These are phyloP conservation scores for Sphaeramia orbicularis DNA, from an alignment of 2,797 vertebrate species.

Conservation along the genomic window DNA sequence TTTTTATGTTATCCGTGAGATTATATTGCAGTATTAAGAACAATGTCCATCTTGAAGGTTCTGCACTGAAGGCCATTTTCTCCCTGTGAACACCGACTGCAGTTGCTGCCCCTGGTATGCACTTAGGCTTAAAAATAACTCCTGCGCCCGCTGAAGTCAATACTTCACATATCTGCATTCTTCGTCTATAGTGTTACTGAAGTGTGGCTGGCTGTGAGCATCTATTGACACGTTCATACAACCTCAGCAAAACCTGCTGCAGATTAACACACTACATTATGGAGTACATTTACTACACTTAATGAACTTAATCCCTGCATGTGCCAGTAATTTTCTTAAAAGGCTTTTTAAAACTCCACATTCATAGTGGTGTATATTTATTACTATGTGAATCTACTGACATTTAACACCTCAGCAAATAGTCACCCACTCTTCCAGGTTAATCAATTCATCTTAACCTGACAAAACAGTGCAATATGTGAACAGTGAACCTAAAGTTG, in stretches of 20 bases:
- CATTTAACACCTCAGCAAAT: no score
- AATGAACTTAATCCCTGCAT: no score
- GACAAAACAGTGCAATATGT: no score
- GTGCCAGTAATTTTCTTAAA: no score
- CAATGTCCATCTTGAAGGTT: neutral
- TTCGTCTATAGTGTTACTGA: conserved; percentile 44
- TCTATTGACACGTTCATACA: neutral
- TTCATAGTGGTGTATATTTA: no score
- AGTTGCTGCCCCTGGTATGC: conserved; percentile 83
- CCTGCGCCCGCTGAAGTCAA: conserved; percentile 69
- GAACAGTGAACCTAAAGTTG: no score
- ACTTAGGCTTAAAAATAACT: conserved; percentile 82
- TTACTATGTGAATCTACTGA: no score
- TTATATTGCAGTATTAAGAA: neutral
- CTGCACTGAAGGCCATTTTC: conserved; percentile 32
- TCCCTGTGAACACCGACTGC: conserved; percentile 44
- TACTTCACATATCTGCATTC: conserved; percentile 82
- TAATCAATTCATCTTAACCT: no score
- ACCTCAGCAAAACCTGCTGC: conserved; percentile 1
- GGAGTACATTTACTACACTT: no score
- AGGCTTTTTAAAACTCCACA: no score
- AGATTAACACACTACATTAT: neutral
- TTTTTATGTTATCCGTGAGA: neutral
- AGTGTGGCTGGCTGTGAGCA: conserved; percentile 32
- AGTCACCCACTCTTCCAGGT: no score